Evolutionary conservation across 2,113 vertebrate species (phyloP).

Genomic region (Chiloscyllium plagiosum): DNA sequence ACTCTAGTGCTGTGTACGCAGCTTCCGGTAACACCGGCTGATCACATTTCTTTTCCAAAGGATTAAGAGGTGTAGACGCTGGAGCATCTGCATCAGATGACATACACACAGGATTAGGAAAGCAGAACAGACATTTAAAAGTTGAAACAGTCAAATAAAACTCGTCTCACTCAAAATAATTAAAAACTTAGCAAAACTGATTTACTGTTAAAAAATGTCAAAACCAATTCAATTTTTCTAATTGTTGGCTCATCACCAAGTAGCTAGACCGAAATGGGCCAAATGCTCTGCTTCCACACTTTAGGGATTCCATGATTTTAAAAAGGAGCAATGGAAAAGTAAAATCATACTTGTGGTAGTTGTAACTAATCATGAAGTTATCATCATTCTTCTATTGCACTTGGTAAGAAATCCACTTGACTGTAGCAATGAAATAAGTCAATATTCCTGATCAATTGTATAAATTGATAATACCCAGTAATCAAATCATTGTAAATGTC

Average conservation of each 20-base stretch:
- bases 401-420: neutral
- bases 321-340: neutral
- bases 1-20: constrained; percentile 46
- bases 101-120: neutral
- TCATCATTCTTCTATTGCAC: neutral
- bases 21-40: constrained; percentile 1
- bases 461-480: neutral
- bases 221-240: neutral
- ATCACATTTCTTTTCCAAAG: neutral
- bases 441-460: neutral
- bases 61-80: no score
- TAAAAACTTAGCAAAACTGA: neutral
- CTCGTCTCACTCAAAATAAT: neutral
- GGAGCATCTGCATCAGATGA: neutral
- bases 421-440: neutral
- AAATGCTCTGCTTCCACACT: no score
- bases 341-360: neutral
- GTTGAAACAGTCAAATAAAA: neutral
- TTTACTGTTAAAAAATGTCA: neutral
- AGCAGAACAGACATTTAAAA: neutral
- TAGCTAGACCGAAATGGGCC: neutral
- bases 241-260: neutral
- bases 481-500: neutral
- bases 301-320: neutral
- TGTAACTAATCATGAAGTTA: neutral